Base-by-base conservation (phyloP, 2,888 invertebrate species). In the Cataglyphis albicans region DNA sequence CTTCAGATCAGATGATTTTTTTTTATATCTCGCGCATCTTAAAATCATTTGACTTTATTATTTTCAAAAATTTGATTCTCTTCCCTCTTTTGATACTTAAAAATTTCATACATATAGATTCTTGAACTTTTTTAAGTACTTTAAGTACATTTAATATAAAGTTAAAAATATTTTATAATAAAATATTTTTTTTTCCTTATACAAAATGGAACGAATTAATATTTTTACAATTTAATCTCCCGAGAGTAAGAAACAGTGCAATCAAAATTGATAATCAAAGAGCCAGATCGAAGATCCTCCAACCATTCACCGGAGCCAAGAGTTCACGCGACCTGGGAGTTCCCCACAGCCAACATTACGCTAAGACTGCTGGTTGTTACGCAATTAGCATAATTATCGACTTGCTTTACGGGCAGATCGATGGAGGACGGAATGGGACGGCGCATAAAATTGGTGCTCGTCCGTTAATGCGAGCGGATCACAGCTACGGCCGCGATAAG, bases 331-430 rank as follows among this genome's bases (percentile, higher is more conserved):
- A 15, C 38, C n/a, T 44, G 78, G n/a, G 15, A 44, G 44, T 59
- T 61, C 35, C 21, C 55, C 41, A 12, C 41, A 12, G 59, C 15
- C 74, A 59, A 10, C 61, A 10, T 67, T 67, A 61, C 35, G 67
- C 25, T 59, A 21, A 67, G 59, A 59, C 12, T 44, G 18, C 63
- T 76, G 86, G 83, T 84, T 88, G 81, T 78, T 70, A 72, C 55
- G 57, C 70, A 84, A 88, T 88, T 86, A 84, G 84, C 87, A 85
- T 88, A 84, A 88, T 88, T 84, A 84, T 84, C 83, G 38, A 55
- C 67, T 15, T 61, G 59, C 25, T 61, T 82, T 78, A 48, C 65
- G 32, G 74, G 68, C 65, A 67, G 80, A 86, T 87, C 76, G 63
- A 82, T 78, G 65, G 61, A 63, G 52, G 10, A 63, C 61, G 63